phyloP scores from a whole-genome alignment of 2,113 vertebrate genomes.

The Sigmodon hispidus region DNA sequence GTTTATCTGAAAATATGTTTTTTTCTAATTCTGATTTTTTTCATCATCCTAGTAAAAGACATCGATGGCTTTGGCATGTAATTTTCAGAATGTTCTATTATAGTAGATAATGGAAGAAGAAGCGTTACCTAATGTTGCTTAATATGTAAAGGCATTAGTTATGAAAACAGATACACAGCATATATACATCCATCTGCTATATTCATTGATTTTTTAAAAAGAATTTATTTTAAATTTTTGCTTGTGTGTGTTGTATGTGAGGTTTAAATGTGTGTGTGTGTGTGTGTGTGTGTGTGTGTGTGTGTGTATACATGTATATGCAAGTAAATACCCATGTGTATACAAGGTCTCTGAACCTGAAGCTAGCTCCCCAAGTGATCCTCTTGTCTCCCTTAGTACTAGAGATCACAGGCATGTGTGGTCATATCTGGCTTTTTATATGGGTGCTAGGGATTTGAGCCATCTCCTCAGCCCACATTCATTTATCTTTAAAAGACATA shows the following conservation, averaged over 20 bases:
- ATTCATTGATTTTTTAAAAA: background rate
- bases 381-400: background rate
- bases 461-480: background rate
- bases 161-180: constrained; percentile 13
- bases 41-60: constrained; percentile 19
- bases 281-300: background rate
- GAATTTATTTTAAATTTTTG: background rate
- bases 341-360: background rate
- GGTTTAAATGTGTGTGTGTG: background rate
- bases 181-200: background rate
- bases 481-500: constrained; percentile 8
- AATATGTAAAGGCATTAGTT: background rate
- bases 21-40: constrained; percentile 14
- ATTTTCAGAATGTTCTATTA: constrained; percentile 8
- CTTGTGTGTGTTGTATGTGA: background rate
- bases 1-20: constrained; percentile 7
- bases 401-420: background rate
- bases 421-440: background rate
- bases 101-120: background rate
- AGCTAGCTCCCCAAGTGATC: background rate
- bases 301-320: background rate
- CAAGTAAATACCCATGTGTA: background rate
- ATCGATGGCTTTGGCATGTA: background rate
- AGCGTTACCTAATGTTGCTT: background rate
- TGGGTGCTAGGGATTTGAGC: background rate